Base-by-base conservation (phyloP, 2,113 vertebrate genomes). In the Muntiacus muntjak region DNA sequence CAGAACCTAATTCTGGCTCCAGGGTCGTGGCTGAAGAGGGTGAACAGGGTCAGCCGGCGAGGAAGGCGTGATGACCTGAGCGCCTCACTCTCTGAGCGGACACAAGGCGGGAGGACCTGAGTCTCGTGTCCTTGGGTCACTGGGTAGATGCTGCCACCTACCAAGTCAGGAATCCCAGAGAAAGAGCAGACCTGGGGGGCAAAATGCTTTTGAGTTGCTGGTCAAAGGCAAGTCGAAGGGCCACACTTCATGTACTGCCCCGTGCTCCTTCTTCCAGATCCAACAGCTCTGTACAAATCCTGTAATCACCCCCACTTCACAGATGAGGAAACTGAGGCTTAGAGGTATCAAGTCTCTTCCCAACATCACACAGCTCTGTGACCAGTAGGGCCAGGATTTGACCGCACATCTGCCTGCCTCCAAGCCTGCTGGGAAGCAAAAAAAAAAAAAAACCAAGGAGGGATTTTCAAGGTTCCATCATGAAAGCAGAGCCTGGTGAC, bases 31-130 rank as follows among this genome's bases (percentile, higher is more conserved):
- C 1, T 6, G 10, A 2, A 26, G 21, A 5, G 30, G 17, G 8
- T 26, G 16, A 52, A 2, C 43, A 8, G 47, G 47, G 3, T 47
- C 4, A 1, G 74, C 17, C 0, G 1, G 36, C 28, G 15, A 50
- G 54, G 16, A 40, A 19, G 54, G 28, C 0, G 12, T 45, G 40
- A 28, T 1, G 4, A 36, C 26, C 1, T 6, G 21, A n/a, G 19
- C 14, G 12, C 54, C 58, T 79, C 4, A 0, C 54, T 36, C 3
- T 0, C 55, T 1, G 55, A n/a, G 33, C 19, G 30, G 60, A 45
- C 30, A 36, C 60, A 9, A 19, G 40, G 58, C 12, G 6, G 6
- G 21, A n/a, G 43, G 7, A 19, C 50, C 0, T 1, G 45, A 30
- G 21, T 55, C 1, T 1, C 33, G 0, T n/a, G 36, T 94, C 7